Base-by-base conservation (phyloP, 2,113 vertebrate species). In the Pygoscelis adeliae region DNA sequence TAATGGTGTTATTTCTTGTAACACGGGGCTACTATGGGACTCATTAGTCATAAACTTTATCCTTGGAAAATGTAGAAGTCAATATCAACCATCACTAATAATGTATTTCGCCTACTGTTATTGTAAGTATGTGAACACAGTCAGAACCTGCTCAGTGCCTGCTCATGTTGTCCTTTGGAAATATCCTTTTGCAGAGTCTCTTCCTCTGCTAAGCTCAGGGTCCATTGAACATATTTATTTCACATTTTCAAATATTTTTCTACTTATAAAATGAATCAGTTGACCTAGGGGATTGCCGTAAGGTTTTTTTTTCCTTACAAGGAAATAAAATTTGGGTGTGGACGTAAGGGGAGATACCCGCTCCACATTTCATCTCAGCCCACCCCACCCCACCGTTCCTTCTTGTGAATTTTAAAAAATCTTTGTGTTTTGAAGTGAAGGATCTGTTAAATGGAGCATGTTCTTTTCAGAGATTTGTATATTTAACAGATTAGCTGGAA, bases 1-100 rank as follows among this genome's bases (percentile, higher is more conserved):
- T 87, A 93, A 93, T 95, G 50, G 46, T 97, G 96, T 96, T 96
- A 90, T 96, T 97, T 97, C 95, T 91, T 72, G 78, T 88, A 94
- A 59, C 44, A 52, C 23, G 34, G 87, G 56, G 59, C 80, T 95
- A 80, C 95, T 97, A 26, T 84, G 89, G 94, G 95, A 96, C 93
- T 86, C 97, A 95, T 96, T 96, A 96, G 87, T 93, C 73, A 69
- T 91, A 96, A 96, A 92, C 91, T 74, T 94, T 94, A 78, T 81
- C 90, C 87, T 47, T 93, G 88, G 95, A 87, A 95, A 96, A 90
- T 59, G 80, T 77, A 83, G 89, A 97, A 96, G 87, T 94, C 93
- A 97, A 96, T 76, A 90, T 16, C 49, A 58, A 56, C 83, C 79
- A 50, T 91, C 40, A 49, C 95, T 95, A 96, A 93, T 92, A 94